Evolutionary conservation across 37 sponge, comb jelly and placozoan species (phyloP), one percentile per base, ranked within the genome.

Genomic region (Chondrosia reniformis): DNA sequence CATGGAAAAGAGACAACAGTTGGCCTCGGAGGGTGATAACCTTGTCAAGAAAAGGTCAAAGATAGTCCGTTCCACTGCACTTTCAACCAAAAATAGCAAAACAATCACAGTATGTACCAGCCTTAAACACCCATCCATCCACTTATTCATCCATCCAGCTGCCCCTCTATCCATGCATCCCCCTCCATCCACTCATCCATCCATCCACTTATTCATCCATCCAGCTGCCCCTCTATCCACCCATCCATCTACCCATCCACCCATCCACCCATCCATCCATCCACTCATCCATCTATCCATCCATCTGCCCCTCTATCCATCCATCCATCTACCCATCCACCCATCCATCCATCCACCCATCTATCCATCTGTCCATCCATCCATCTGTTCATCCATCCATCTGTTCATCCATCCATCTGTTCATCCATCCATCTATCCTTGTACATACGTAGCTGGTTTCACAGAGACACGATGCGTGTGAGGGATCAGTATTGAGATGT

Each of bases 1-100:
- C 61, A 36, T 92, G 33, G 83, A 80, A 36, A 81, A 64, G 55
- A 83, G 57, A 52, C 80, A 81, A 31, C 77, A 82, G 42, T 40
- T 77, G n/a, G 30, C n/a, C 6, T 25, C n/a, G 28, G 61, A 59
- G 30, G 61, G 30, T 59, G n/a, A 59, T 13, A 59, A 59, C 6
- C 61, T 15, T 49, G 10, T 10, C 52, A 49, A 15, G 15, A 49
- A 10, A 19, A 49, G 52, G 52, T 19, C 52, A 10, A 49, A 15
- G 15, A 49, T 49, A 15, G 52, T 49, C 52, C 52, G 15, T 49
- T 49, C 15, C 52, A 49, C 15, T 15, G 52, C 52, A n/a, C n/a
- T n/a, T 15, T 49, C 52, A 49, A 19, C 15, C 52, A 49, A 15
- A 49, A 49, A 49, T 10, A 19, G 10, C 52, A 49, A 15, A 15